phyloP scores from a whole-genome alignment of 2,888 invertebrate genomes.

The Pterostichus niger region DNA sequence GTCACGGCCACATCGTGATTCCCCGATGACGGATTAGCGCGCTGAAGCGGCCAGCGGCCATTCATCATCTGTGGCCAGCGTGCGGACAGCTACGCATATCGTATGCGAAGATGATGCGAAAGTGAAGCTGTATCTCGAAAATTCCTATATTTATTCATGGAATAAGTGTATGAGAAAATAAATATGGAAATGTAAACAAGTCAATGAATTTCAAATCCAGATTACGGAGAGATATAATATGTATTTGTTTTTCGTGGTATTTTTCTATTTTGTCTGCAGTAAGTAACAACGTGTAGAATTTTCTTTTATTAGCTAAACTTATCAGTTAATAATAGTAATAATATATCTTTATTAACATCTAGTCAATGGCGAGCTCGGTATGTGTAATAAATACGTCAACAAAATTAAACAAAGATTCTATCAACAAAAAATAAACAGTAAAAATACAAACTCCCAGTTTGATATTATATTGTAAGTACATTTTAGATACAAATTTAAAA shows the following conservation, averaged over 20 bases:
- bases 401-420: too few relatives aligned
- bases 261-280: background rate
- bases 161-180: conserved; percentile 18
- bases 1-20: too few relatives aligned
- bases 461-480: too few relatives aligned
- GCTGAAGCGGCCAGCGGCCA: background rate
- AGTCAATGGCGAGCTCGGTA: too few relatives aligned
- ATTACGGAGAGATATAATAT: background rate
- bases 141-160: conserved; percentile 24
- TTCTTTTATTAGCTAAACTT: too few relatives aligned
- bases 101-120: conserved; percentile 40
- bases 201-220: conserved; percentile 30
- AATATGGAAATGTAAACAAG: conserved; percentile 14
- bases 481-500: too few relatives aligned
- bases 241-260: background rate
- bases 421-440: too few relatives aligned
- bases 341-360: too few relatives aligned
- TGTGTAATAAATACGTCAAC: too few relatives aligned
- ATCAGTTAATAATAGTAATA: too few relatives aligned
- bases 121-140: conserved; percentile 15
- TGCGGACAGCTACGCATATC: conserved; percentile 16
- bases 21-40: conserved; percentile 42
- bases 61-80: conserved; percentile 32
- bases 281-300: too few relatives aligned
- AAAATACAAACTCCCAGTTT: too few relatives aligned